phyloP scores from a whole-genome alignment of 2,113 vertebrate genomes.

The Sinocyclocheilus maitianheensis region DNA sequence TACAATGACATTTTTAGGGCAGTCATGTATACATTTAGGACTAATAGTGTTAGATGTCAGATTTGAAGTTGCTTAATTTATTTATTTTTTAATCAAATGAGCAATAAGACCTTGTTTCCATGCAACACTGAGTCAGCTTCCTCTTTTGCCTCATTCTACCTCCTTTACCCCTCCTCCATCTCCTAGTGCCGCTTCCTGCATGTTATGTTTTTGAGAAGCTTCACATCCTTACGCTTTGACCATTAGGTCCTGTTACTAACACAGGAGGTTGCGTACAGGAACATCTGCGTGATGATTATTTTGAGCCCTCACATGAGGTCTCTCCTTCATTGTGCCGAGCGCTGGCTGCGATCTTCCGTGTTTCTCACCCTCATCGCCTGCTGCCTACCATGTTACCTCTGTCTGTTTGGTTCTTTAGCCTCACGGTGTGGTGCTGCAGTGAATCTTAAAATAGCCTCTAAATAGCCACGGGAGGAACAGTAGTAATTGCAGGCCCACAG shows the following conservation, averaged over 20 bases:
- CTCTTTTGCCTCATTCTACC: slow-evolving; percentile 45
- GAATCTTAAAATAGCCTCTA: not conserved
- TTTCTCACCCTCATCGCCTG: slow-evolving; percentile 16
- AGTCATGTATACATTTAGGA: not conserved
- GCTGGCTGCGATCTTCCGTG: not conserved
- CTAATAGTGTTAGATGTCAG: not conserved
- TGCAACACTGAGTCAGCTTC: slow-evolving; percentile 56
- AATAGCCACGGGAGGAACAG: not conserved
- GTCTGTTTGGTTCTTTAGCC: not conserved
- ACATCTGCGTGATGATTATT: slow-evolving; percentile 53
- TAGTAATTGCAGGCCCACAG: not conserved
- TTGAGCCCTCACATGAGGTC: slow-evolving; percentile 33
- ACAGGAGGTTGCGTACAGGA: slow-evolving; percentile 39
- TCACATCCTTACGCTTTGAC: slow-evolving; percentile 45
- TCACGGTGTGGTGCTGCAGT: not conserved
- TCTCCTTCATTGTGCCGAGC: slow-evolving; percentile 32
- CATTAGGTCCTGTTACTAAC: slow-evolving; percentile 32
- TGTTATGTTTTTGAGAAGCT: slow-evolving; percentile 50
- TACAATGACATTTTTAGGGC: not conserved
- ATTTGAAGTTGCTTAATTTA: not conserved
- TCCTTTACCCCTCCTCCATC: slow-evolving; percentile 13
- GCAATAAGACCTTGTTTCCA: slow-evolving; percentile 24
- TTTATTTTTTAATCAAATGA: not conserved
- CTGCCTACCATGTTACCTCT: not conserved
- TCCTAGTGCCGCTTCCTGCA: slow-evolving; percentile 43